Evolutionary conservation across 2,888 invertebrate species (phyloP), one percentile per base, ranked within the genome.

Genomic region (Polia nebulosa): DNA sequence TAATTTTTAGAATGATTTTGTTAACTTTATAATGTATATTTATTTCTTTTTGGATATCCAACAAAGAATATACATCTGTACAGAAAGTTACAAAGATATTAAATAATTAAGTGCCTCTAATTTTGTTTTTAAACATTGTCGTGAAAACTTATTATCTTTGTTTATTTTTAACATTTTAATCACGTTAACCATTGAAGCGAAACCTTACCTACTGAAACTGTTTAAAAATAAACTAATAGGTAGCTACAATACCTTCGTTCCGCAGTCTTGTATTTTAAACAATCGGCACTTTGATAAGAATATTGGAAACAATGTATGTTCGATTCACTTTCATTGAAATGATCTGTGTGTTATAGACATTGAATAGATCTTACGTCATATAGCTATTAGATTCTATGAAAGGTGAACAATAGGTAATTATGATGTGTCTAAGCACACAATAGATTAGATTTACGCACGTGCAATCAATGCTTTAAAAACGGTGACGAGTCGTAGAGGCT

Each of bases 161-260:
- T 0, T 20, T 25, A 22, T 72, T 53, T 63, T 62, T 41, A 29
- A 44, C 29, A 17, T 60, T 36, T 11, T 15, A 55, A 78, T 73
- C 45, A 59, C 17, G 20, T 25, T 36, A 44, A 9, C 29, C 45
- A 3, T 13, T 78, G 49, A 57, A 63, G 55, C 47, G 41, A 17
- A 78, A 41, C 39, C 39, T 0, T 39, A 22, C 13, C 51, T 55
- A 72, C 22, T 36, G 36, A 29, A 17, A 59, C 51, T 25, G 44
- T 62, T 77, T 62, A 67, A 78, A 65, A 73, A 66, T 72, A 59
- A 72, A 73, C 17, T 41, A 41, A n/a, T 41, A 41, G 17, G 39
- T 41, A 41, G n/a, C 39, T 41, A 27, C 25, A 22, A n/a, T 15
- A 47, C 1, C n/a, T 53, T 36, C 20, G 39, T 71, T 47, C 63